Base-by-base conservation (phyloP, 2,888 invertebrate genomes). In the Endotricha flammealis region DNA sequence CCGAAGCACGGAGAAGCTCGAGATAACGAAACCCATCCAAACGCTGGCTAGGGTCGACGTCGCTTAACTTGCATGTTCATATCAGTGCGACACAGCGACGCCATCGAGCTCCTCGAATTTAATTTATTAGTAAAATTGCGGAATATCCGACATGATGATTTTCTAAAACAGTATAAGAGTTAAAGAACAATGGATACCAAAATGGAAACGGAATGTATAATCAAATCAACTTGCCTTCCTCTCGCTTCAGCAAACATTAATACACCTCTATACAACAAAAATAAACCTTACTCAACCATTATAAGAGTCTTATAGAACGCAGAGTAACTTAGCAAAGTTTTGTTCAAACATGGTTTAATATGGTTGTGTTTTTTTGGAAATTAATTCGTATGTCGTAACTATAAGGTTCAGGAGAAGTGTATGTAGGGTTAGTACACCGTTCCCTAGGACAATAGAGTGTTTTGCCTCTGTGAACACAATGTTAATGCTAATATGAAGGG, bases 401-500 rank as follows among this genome's bases (percentile, higher is more conserved):
- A 34, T 48, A 62, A 53, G 32, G 38, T 7, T 32, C 22, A 14
- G 3, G 12, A 6, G 3, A 12, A 22, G 8, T 12, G 48, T 14
- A 41, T 41, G 39, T 37, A 41, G 10, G 32, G 57, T 39, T 59
- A 50, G 39, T 46, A 41, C 52, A 49, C 8, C 55, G 52, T 52
- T 56, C 50, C 48, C 56, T 53, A 42, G 59, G 72, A 77, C 76
- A 75, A 78, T 74, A 65, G 68, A 54, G 63, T 61, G 64, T 67
- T 66, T 48, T 52, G 58, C 65, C 49, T 58, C 56, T 53, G 57
- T 52, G 60, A 66, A 63, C 60, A 65, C 64, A 63, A 64, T 70
- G 67, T 68, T 71, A 65, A 72, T 72, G 70, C 67, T 70, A 75
- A 76, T 73, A 64, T 63, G 64, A 66, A 63, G 59, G 67, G 66